Conservation (phyloP, 2,113 vertebrate species). For the Callorhinus ursinus region DNA sequence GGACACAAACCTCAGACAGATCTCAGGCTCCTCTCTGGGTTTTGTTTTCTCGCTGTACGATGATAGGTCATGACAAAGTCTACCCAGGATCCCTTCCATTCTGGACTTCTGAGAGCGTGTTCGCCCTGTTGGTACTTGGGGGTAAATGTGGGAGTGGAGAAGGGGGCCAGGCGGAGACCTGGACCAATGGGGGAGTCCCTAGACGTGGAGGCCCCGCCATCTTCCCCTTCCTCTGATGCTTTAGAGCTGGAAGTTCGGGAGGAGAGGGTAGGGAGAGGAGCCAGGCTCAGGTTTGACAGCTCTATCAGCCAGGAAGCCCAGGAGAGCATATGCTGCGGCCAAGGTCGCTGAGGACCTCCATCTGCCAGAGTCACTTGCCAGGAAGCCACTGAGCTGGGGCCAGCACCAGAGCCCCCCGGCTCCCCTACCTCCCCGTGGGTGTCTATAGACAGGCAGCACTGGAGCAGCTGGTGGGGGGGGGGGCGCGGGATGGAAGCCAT, state of each 20-base stretch:
- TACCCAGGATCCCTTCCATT: background rate
- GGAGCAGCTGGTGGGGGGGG: background rate
- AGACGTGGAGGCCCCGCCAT: too few species aligned
- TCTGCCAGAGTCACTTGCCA: conserved; percentile 70
- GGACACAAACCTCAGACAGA: background rate
- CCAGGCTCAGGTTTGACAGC: conserved; percentile 49
- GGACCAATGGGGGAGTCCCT: background rate
- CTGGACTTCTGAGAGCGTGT: background rate
- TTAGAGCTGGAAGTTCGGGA: background rate
- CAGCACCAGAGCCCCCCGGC: background rate
- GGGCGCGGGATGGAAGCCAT: background rate
- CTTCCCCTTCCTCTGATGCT: background rate
- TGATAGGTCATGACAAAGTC: background rate
- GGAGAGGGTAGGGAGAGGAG: background rate
- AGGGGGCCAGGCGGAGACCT: background rate
- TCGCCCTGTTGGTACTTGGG: background rate
- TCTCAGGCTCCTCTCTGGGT: background rate
- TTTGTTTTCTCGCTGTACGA: background rate
- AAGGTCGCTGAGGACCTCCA: conserved; percentile 60
- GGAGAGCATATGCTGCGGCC: conserved; percentile 23
- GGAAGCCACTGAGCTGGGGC: background rate
- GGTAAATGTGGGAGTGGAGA: background rate
- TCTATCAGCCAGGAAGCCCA: conserved; percentile 62
- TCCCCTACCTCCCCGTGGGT: background rate
- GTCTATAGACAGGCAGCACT: background rate